phyloP scores from a whole-genome alignment of 2,797 vertebrate genomes.

The Micromesistius poutassou region DNA sequence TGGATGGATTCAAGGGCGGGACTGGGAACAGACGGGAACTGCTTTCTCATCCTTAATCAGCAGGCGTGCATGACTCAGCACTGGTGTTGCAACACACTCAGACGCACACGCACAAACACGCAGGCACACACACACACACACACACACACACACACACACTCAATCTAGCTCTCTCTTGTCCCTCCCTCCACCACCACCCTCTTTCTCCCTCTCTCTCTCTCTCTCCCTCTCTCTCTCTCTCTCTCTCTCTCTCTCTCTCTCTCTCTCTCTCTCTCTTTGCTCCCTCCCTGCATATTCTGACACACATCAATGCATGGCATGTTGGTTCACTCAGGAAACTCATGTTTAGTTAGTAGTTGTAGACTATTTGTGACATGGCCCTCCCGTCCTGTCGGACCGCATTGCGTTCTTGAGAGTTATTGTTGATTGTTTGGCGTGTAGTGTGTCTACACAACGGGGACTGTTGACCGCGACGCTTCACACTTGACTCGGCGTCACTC shows the following conservation, averaged over 20 bases:
- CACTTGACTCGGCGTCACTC: conserved; percentile 27
- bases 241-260: conserved; percentile 19
- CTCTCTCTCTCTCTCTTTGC: background rate
- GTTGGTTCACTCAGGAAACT: conserved; percentile 62
- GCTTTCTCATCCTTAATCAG: conserved; percentile 87
- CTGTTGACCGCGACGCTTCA: background rate
- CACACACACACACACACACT: background rate
- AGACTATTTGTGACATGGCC: conserved; percentile 48
- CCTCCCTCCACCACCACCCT: conserved; percentile 60
- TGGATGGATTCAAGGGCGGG: conserved; percentile 47
- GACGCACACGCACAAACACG: background rate
- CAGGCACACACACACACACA: background rate
- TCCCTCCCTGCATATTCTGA: conserved; percentile 26
- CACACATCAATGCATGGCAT: conserved; percentile 46
- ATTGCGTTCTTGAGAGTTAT: background rate
- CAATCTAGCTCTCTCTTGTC: background rate
- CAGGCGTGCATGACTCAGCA: conserved; percentile 84
- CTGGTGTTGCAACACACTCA: conserved; percentile 63
- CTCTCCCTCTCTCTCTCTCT: conserved; percentile 9
- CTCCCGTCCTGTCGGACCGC: background rate
- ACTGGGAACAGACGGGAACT: conserved; percentile 50
- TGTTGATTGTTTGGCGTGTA: background rate
- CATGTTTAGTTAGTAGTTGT: conserved; percentile 57
- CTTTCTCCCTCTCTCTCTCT: conserved; percentile 41
- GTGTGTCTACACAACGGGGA: background rate